Evolutionary conservation across 2,797 vertebrate species (phyloP).

Genomic region (Alosa sapidissima): DNA sequence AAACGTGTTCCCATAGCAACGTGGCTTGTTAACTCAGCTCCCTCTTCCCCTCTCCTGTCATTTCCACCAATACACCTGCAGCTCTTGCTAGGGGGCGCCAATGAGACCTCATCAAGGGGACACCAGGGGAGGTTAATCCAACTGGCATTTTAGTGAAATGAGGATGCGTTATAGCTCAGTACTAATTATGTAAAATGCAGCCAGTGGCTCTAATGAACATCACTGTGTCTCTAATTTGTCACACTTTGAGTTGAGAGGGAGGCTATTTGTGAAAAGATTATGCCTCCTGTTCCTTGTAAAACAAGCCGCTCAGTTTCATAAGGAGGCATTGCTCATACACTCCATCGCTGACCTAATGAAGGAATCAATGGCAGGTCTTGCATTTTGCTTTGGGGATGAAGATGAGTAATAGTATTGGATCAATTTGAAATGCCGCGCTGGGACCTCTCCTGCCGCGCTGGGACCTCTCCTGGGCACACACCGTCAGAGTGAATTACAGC

Average conservation of each 20-base stretch:
- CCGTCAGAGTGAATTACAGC: not conserved
- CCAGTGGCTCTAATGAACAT: not conserved
- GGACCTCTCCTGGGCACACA: conserved; percentile 4
- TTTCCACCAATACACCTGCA: conserved; percentile 32
- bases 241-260: not conserved
- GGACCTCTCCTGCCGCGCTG: not conserved
- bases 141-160: not conserved
- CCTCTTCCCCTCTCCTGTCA: conserved; percentile 29
- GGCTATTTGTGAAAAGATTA: conserved; percentile 16
- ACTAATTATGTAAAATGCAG: conserved; percentile 12
- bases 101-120: conserved; percentile 23
- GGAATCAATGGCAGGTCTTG: not conserved
- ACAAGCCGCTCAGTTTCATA: not conserved
- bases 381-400: not conserved
- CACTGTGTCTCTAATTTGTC: not conserved
- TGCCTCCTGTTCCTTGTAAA: not conserved
- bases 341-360: conserved; percentile 21
- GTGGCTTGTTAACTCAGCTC: conserved; percentile 60
- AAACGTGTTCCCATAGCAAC: conserved; percentile 71
- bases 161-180: not conserved
- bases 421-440: not conserved
- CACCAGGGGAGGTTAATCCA: conserved; percentile 2
- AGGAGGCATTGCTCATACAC: not conserved
- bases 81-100: conserved; percentile 48
- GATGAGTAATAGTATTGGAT: not conserved